A percentile compares a stretch with the other conserved stretches of the same genome.
Evolutionary conservation across 2,113 vertebrate species (phyloP).

Genomic region (Calypte anna): DNA sequence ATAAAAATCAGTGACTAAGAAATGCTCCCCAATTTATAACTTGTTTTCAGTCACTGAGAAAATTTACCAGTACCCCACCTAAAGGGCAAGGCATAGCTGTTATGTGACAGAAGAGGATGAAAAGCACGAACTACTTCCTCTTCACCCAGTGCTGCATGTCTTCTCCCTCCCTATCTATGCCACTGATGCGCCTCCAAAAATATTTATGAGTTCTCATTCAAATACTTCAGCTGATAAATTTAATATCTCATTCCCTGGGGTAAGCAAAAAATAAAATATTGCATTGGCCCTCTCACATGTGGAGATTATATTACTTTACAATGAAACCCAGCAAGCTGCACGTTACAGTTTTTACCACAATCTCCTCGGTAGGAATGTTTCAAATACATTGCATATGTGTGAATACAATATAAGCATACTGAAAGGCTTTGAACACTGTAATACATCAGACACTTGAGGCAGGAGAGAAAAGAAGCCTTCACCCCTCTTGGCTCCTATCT

Average conservation of each 20-base stretch:
- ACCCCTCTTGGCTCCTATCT: background rate
- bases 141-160: background rate
- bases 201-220: constrained; percentile 73
- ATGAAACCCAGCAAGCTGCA: constrained; percentile 68
- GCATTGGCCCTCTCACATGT: constrained; percentile 54
- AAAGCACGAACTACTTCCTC: constrained; percentile 14
- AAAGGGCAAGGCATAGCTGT: background rate
- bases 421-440: constrained; percentile 57
- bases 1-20: background rate
- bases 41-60: background rate
- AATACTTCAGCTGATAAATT: constrained; percentile 72
- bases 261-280: constrained; percentile 70
- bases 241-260: constrained; percentile 64
- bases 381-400: constrained; percentile 70
- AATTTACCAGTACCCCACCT: background rate
- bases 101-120: background rate
- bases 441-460: constrained; percentile 42
- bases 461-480: background rate
- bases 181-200: constrained; percentile 55
- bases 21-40: background rate
- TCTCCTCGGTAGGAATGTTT: constrained; percentile 71
- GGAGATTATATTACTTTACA: constrained; percentile 72
- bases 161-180: background rate
- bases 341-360: constrained; percentile 70
- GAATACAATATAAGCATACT: constrained; percentile 47